These are phyloP conservation scores for Hylyphantes graminicola DNA, from an alignment of 1,140 invertebrate genomes.

Conservation along the genomic window DNA sequence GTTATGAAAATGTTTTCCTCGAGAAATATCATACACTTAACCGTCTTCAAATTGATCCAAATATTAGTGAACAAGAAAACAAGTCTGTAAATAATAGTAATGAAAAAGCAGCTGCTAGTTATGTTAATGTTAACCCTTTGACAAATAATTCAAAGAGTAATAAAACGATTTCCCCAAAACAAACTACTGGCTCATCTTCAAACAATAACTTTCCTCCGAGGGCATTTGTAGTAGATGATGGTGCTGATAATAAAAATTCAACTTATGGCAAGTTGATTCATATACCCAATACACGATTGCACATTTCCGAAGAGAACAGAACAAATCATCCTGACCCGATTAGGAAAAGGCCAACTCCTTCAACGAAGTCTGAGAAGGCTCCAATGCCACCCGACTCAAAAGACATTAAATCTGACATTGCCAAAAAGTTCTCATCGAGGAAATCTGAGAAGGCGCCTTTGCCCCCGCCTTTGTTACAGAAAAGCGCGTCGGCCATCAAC, in stretches of 20 bases:
- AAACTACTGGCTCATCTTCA: too few species aligned
- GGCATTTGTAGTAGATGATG: not conserved
- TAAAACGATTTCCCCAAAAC: too few species aligned
- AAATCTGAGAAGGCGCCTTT: conserved; percentile 48
- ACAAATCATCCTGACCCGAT: not conserved
- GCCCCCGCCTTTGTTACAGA: conserved; percentile 33
- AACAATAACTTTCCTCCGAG: too few species aligned
- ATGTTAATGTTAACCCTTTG: too few species aligned
- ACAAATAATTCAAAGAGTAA: too few species aligned
- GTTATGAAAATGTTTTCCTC: conserved; percentile 44
- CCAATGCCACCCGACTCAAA: conserved; percentile 23
- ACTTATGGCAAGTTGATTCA: conserved; percentile 42
- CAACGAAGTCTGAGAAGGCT: conserved; percentile 39
- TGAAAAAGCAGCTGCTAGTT: too few species aligned
- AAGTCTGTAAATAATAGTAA: too few species aligned
- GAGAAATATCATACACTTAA: conserved; percentile 50
- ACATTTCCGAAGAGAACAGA: not conserved
- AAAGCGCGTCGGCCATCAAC: conserved; percentile 25
- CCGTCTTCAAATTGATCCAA: conserved; percentile 28
- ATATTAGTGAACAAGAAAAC: not conserved
- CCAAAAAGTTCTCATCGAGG: conserved; percentile 32
- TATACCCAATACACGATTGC: conserved; percentile 2
- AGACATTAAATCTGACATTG: not conserved
- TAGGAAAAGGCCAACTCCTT: conserved; percentile 8
- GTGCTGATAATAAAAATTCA: conserved; percentile 3